Evolutionary conservation across 2,113 vertebrate genomes (phyloP).

Genomic region (Pontoporia blainvillei): DNA sequence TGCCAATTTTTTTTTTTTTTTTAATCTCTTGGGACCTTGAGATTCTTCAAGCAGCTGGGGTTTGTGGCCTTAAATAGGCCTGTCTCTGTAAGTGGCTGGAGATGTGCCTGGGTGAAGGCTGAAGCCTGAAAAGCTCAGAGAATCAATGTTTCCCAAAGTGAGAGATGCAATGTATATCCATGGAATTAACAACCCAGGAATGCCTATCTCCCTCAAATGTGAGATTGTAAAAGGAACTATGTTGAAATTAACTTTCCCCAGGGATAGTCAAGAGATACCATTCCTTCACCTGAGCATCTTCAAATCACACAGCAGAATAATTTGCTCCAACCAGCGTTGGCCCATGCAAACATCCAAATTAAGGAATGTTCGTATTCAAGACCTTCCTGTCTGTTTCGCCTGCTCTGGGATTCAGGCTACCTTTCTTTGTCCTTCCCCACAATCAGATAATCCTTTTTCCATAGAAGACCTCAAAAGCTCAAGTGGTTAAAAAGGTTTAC

Average conservation of each 20-base stretch:
- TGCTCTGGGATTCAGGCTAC: background rate
- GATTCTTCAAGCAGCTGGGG: conserved; percentile 21
- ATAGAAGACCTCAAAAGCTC: background rate
- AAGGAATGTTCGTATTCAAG: background rate
- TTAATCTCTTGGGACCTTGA: conserved; percentile 8
- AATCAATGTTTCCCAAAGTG: background rate
- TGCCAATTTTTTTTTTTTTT: conserved; percentile 8
- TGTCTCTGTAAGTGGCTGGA: background rate
- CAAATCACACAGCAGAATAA: background rate
- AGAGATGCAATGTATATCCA: background rate
- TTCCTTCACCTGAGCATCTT: background rate
- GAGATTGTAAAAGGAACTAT: no score
- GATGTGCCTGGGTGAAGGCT: background rate
- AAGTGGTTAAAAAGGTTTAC: background rate
- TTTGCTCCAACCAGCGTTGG: background rate
- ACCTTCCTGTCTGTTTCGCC: background rate
- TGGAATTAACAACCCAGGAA: background rate
- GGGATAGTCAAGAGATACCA: background rate
- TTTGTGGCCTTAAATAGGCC: conserved; percentile 42
- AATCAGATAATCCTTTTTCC: background rate
- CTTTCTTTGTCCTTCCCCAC: background rate
- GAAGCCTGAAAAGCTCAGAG: background rate
- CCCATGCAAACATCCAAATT: background rate
- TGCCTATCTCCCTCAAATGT: background rate
- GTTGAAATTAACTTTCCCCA: background rate